Base-by-base conservation (phyloP, 1,140 invertebrate species). In the Andrena cerasifolii region DNA sequence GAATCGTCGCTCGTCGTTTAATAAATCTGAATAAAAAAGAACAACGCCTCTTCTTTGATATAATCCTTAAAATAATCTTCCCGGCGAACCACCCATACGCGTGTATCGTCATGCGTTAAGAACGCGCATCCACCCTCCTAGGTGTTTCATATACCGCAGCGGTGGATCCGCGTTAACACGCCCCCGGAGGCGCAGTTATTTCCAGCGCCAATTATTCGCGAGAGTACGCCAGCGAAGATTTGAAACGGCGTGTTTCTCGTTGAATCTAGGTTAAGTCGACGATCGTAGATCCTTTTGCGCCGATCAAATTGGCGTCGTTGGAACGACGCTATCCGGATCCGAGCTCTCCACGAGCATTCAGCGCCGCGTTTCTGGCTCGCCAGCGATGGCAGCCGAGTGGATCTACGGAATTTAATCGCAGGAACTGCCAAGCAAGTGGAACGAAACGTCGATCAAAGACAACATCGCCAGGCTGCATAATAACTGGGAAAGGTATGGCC, bases 141-240 rank as follows among this genome's bases (percentile, higher is more conserved):
- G 36, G 0, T n/a, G 51, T 62, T 56, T 54, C 56, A 36, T 66
- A 40, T 10, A 28, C 49, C 68, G 43, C 33, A 14, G 14, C 10
- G 0, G 45, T 21, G 33, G 21, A 4, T 10, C 54, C 40, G 3
- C 21, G 51, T 67, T 47, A 49, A 40, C 31, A 21, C n/a, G n/a
- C 49, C 18, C 61, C 28, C 61, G 14, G 26, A 67, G 40, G 26
- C 63, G 63, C 51, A 40, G 40, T 36, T 59, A 58, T 76, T 68
- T 59, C 24, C 63, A 59, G 40, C 63, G 4, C 40, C 40, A 59
- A 68, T 76, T 76, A 76, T 59, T 76, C 73, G 28, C 28, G 21
- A 67, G 43, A 28, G 18, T 36, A 18, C 26, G 62, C n/a, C n/a
- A n/a, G 56, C 49, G 73, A 68, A 68, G 54, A 59, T 75, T 49